A percentile compares a stretch with the other conserved stretches of the same genome.
phyloP scores from a whole-genome alignment of 2,113 vertebrate species.

The Syrmaticus mikado region DNA sequence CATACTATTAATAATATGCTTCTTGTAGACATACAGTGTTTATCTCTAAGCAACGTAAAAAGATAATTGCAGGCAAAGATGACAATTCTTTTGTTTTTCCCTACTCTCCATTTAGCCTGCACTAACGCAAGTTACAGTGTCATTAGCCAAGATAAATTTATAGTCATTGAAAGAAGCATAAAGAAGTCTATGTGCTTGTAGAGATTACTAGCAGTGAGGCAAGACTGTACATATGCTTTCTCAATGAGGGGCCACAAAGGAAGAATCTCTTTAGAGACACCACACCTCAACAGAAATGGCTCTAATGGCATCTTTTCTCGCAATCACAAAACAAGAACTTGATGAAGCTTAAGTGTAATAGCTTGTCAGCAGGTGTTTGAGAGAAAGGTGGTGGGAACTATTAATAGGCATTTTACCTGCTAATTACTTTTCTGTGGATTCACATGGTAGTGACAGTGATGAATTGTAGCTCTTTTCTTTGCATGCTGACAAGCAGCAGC shows the following conservation, averaged over 20 bases:
- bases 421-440: slow-evolving; percentile 66
- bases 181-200: neutral
- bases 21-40: neutral
- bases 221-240: neutral
- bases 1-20: neutral
- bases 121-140: neutral
- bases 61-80: slow-evolving; percentile 53
- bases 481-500: slow-evolving; percentile 26
- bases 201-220: neutral
- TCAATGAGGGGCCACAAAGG: neutral
- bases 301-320: neutral
- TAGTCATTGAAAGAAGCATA: slow-evolving; percentile 13
- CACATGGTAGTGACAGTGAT: slow-evolving; percentile 32
- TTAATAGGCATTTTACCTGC: slow-evolving; percentile 60
- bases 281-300: neutral
- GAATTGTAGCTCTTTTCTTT: slow-evolving; percentile 47
- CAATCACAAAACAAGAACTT: slow-evolving; percentile 34
- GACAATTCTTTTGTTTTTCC: slow-evolving; percentile 5
- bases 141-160: slow-evolving; percentile 22
- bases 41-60: slow-evolving; percentile 54
- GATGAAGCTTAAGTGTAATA: slow-evolving; percentile 48
- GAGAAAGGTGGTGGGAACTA: slow-evolving; percentile 22
- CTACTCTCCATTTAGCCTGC: neutral
- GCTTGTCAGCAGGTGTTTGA: slow-evolving; percentile 41
- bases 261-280: neutral